These are phyloP conservation scores for Perdix hodgsoniae DNA, from an alignment of 2,797 vertebrate genomes.

Conservation along the genomic window DNA sequence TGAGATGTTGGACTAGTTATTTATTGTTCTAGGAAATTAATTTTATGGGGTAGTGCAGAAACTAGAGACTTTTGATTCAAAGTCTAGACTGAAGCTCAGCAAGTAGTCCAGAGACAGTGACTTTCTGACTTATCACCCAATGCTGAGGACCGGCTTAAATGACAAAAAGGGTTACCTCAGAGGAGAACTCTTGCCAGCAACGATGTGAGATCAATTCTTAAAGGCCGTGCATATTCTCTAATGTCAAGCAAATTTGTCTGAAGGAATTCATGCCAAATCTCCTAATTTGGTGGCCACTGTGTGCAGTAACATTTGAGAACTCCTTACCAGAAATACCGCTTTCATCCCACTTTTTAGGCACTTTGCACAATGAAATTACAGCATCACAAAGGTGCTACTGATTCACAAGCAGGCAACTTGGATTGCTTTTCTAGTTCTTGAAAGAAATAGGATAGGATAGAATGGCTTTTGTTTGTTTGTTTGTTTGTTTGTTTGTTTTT, in stretches of 20 bases:
- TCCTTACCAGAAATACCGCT: background rate
- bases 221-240: background rate
- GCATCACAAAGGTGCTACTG: background rate
- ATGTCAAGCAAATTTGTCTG: background rate
- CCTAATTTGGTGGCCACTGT: background rate
- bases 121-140: background rate
- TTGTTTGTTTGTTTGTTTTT: background rate
- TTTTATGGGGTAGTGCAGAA: conserved; percentile 41
- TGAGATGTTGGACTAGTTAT: conserved; percentile 47
- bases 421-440: background rate
- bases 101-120: conserved; percentile 17
- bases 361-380: background rate
- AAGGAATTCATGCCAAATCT: background rate
- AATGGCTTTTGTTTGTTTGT: background rate
- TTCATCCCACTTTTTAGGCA: background rate
- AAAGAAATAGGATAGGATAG: background rate
- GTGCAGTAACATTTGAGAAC: background rate
- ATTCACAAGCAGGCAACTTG: accelerated
- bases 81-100: conserved; percentile 64
- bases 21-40: conserved; percentile 66
- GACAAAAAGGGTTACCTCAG: background rate
- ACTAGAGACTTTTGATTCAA: conserved; percentile 41
- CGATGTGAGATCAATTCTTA: background rate
- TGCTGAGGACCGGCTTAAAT: background rate
- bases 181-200: background rate